Evolutionary conservation across 2,888 invertebrate species (phyloP), one percentile per base, ranked within the genome.

Genomic region (Erpobdella octoculata): DNA sequence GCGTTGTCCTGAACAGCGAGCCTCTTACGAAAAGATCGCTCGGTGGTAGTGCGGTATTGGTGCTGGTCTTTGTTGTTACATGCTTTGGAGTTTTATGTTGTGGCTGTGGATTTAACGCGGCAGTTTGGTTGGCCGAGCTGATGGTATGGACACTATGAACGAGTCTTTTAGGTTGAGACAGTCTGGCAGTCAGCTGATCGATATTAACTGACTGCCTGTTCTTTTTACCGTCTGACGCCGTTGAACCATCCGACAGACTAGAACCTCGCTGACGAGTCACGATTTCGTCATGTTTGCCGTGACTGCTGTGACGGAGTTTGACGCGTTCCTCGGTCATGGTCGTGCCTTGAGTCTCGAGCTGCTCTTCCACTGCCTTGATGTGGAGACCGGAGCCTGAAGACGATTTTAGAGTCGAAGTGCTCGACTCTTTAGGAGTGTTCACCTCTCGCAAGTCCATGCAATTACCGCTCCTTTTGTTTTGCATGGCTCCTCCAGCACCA

Each of bases 11-110:
- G 1, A 46, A 58, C 3, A 35, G 35, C 18, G 72, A 53, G 2
- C 75, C 75, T 15, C 77, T 73, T n/a, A 74, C 74, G 59, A 77
- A 77, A 1, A 70, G n/a, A 18, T 70, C 36, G 5, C 58, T 48
- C 9, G 72, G 61, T 6, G 66, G 9, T 28, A 66, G 15, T 18
- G 69, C 31, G 31, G 70, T 36, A 9, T 66, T 59, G 12, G 35
- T 12, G 33, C n/a, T 58, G 2, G 8, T 12, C 8, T 37, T 36
- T 65, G 6, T 9, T 15, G n/a, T 25, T n/a, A n/a, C n/a, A n/a
- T n/a, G n/a, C n/a, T n/a, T n/a, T n/a, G n/a, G n/a, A n/a, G n/a
- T n/a, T n/a, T n/a, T n/a, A n/a, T n/a, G n/a, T n/a, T 21, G 28
- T 28, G 37, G 67, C 67, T 41, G 28, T 21, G 41, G 15, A 31